Base-by-base conservation (phyloP, 2,797 vertebrate species). In the Lagocephalus sceleratus region DNA sequence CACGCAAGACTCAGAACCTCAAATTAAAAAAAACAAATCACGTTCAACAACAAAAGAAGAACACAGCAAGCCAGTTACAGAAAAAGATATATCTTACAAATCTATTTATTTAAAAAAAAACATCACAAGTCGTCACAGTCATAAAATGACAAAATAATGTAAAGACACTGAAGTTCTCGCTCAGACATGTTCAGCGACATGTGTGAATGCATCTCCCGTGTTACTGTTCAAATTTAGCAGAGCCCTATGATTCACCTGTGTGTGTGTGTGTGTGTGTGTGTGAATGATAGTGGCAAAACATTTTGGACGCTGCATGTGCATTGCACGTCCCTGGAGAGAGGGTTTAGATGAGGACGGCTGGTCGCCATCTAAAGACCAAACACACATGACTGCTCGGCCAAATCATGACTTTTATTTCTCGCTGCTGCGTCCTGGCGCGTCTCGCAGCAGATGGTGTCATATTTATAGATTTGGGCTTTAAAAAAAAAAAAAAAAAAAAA, bases 51-150 rank as follows among this genome's bases (percentile, higher is more conserved):
- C 45, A 47, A 20, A 15, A 46, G 6, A 47, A 47, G 3, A 47
- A 25, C 1, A 3, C 22, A n/a, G 23, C 21, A 47, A 71, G 46
- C 20, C 10, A 69, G 6, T 40, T 47, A 64, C 52, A 55, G 40
- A 53, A 65, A 58, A 35, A 6, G 59, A 56, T 14, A 69, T 62
- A 65, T 77, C 51, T 76, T 85, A 83, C 47, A 86, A 86, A 86
- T 86, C 75, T 74, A 75, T 87, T 87, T 83, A 86, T 88, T 87
- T 26, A 75, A 79, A 84, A 83, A 19, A 46, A 19, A 68, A 38
- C 56, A 57, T 63, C 51, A 74, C 39, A 51, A 66, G 58, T 75
- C 72, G 65, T 79, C 57, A 66, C 56, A 57, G 66, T 58, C 59
- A 62, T 53, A 69, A 75, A 64, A 71, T 62, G 54, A 71, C 40